Evolutionary conservation across 1,140 invertebrate species (phyloP), one percentile per base, ranked within the genome.

Genomic region (Oscheius sp.): DNA sequence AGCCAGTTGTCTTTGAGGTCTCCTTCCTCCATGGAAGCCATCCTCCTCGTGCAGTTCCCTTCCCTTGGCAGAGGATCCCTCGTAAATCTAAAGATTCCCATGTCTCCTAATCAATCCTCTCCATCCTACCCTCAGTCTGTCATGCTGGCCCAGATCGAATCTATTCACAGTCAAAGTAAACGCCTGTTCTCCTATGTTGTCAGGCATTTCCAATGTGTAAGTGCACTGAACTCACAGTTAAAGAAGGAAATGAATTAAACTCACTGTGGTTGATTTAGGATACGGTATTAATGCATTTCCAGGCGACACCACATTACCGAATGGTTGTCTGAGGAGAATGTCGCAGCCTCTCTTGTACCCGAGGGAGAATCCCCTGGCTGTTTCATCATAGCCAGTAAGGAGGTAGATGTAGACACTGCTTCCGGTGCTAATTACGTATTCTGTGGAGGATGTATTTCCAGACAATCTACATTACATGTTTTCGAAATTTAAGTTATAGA

Each of bases 331-430:
- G 26, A 82, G 72, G 13, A 69, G 58, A 45, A 84, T 83, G 69
- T 82, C 78, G 62, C 81, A 82, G 15, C 81, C 80, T 86, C 93
- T 91, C 52, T 91, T 91, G 78, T 93, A 94, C 75, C 91, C 89
- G 78, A 95, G 91, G 77, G 91, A 91, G 84, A 95, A 96, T n/a
- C 94, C 94, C 80, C 91, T 90, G 78, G 89, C 90, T 0, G 91
- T 92, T 83, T 93, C 91, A 28, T 91, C 92, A 26, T 93, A 87
- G 79, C 91, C 92, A 0, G 93, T 94, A 84, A 93, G 91, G 82
- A 95, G 92, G 82, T 96, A 96, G 62, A 97, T 84, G 84, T 97
- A 96, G 2, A 97, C 83, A 78, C 91, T 89, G 82, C 90, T 93
- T 29, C 91, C 90, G 0, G 93, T 96, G 0, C 93, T 95, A 85